phyloP scores from a whole-genome alignment of 92 coral and sea anemone species.

The Phenganax subtilis region DNA sequence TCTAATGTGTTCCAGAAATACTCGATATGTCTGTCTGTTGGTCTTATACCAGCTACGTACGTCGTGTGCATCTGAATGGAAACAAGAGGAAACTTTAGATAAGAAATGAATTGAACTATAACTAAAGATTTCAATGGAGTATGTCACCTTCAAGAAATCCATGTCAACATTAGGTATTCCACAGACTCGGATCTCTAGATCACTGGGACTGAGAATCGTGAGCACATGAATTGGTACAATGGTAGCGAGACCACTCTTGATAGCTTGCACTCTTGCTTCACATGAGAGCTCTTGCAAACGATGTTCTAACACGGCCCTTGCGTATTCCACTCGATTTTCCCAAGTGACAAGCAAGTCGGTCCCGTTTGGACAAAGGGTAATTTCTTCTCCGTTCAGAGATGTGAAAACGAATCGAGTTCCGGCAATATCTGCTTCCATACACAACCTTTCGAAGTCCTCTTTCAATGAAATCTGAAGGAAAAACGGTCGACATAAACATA shows the following conservation, averaged over 20 bases:
- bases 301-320: constrained; percentile 67
- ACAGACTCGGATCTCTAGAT: constrained; percentile 87
- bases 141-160: constrained; percentile 87
- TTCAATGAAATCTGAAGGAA: constrained; percentile 60
- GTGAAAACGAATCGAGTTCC: constrained; percentile 91
- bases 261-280: constrained; percentile 81
- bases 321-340: constrained; percentile 85
- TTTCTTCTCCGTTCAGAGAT: constrained; percentile 84
- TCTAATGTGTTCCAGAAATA: constrained; percentile 92
- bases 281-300: constrained; percentile 80
- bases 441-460: constrained; percentile 83
- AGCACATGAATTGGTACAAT: constrained; percentile 83
- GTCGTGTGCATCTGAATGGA: constrained; percentile 73
- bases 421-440: constrained; percentile 88
- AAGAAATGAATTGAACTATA: not conserved
- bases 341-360: constrained; percentile 73
- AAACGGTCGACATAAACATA: not conserved
- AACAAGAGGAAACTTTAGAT: not conserved
- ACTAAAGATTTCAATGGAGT: not conserved
- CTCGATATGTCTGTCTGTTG: constrained; percentile 84
- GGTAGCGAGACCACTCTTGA: constrained; percentile 80
- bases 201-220: constrained; percentile 73
- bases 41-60: constrained; percentile 87
- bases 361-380: constrained; percentile 74
- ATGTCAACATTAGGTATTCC: constrained; percentile 85